Base-by-base conservation (phyloP, 2,113 vertebrate genomes). In the Scopus umbretta region DNA sequence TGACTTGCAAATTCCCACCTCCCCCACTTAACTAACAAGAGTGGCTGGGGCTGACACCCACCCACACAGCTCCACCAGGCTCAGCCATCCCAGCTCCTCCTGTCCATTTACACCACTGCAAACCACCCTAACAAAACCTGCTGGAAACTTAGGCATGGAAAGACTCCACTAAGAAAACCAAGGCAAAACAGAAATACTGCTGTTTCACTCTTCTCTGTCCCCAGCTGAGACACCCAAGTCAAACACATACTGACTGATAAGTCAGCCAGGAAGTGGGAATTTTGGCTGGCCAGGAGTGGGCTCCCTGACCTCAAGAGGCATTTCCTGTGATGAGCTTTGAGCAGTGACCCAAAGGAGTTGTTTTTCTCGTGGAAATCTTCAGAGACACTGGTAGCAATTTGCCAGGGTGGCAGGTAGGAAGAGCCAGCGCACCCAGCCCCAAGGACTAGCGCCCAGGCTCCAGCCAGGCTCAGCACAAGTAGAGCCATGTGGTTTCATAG, bases 371-470 rank as follows among this genome's bases (percentile, higher is more conserved):
- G 29, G 42, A 93, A 80, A 79, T 42, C 81, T 88, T 80, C 16
- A 7, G 40, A 65, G 70, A 26, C 22, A 29, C 8, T 1, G 0
- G 0, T 4, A 79, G 32, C 2, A 2, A 83, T 32, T 56, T 76
- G 42, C 78, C 15, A 29, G 68, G 58, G 32, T 11, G 29, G 80
- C 73, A 73, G 58, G 66, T 13, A 93, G 49, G 74, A 92, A 55
- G 20, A 49, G 29, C 34, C 2, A 1, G 50, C 3, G 2, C 14
- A 34, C 23, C 65, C 1, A 1, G 36, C 70, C 29, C 34, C 4
- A 1, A 25, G 55, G 42, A 73, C 27, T 61, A 0, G 1, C 56
- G 19, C 0, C 0, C 0, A 0, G 68, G 40, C 67, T 72, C 61
- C 4, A 4, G 50, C 9, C 25, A 13, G 27, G 30, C 50, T 62